Base-by-base conservation (phyloP, 2,797 vertebrate species). In the Chelon labrosus region DNA sequence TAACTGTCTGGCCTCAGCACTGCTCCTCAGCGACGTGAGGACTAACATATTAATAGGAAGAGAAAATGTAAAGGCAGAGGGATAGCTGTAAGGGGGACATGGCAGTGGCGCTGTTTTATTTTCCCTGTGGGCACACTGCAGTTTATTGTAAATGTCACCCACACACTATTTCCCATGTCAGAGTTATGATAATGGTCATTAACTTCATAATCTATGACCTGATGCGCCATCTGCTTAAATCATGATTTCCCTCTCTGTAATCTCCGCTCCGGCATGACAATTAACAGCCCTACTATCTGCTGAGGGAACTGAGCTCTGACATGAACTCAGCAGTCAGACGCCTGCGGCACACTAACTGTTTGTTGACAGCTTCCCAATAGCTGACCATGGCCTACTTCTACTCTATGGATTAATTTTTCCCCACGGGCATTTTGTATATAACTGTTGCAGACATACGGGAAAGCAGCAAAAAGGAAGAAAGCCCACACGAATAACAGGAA, bases 361-460 rank as follows among this genome's bases (percentile, higher is more conserved):
- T 50, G 42, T n/a, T 79, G 76, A 85, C 80, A 75, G 66, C 16
- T 81, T 85, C 80, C 55, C 62, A 80, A 74, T 77, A 71, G 38
- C 38, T 75, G 52, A 67, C 69, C 38, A 17, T 68, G 73, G 55
- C 60, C 81, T 82, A 70, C 47, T 76, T 85, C 46, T 41, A 38
- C 38, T 37, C 57, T 64, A 54, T 67, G 37, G 72, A 77, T 86
- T 75, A 1, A 79, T 67, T 75, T 65, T 73, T 67, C 11, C 16
- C 71, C 22, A 42, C 11, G 17, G 56, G 76, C 41, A 1, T 38
- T 73, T 42, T 49, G 39, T 10, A 55, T 65, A 27, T 7, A 50
- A 44, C 10, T 64, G 38, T 47, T 38, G 10, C 46, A 55, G 44
- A 76, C 31, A 57, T 19, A 49, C 10, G 9, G 9, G 10, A 19